Evolutionary conservation across 2,888 invertebrate species (phyloP).

Genomic region (Gastrophysa polygoni): DNA sequence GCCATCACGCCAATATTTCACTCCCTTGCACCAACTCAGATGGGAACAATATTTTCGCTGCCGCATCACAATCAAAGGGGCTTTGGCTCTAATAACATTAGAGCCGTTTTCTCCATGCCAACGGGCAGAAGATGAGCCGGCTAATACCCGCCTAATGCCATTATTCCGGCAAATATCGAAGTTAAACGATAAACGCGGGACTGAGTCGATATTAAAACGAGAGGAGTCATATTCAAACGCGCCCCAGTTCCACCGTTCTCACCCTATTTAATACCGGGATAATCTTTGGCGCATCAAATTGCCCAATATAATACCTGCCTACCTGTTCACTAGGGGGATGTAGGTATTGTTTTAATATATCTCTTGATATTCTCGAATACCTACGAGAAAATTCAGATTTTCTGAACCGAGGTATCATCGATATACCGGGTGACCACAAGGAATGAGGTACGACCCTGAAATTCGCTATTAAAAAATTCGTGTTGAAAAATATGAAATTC

Average conservation of each 20-base stretch:
- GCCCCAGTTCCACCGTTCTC: conserved; percentile 20
- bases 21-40: neutral
- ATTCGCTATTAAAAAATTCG: too few species aligned
- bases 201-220: conserved; percentile 43
- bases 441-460: too few species aligned
- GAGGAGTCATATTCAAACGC: conserved; percentile 32
- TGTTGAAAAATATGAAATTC: too few species aligned
- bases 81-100: conserved; percentile 10
- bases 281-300: conserved; percentile 35
- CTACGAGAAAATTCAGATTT: neutral
- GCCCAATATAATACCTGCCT: conserved; percentile 26
- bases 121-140: conserved; percentile 22
- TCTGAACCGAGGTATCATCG: too few species aligned
- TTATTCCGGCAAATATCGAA: conserved; percentile 48
- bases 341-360: neutral
- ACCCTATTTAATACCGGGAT: conserved; percentile 34
- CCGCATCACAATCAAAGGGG: neutral
- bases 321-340: conserved; percentile 12
- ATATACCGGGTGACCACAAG: too few species aligned
- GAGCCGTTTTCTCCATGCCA: conserved; percentile 13
- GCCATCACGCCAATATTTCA: too few species aligned
- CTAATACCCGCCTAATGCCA: conserved; percentile 40
- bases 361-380: neutral
- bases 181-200: conserved; percentile 35
- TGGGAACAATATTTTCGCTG: neutral